phyloP scores from a whole-genome alignment of 2,888 invertebrate genomes.

The Maniola hyperantus region DNA sequence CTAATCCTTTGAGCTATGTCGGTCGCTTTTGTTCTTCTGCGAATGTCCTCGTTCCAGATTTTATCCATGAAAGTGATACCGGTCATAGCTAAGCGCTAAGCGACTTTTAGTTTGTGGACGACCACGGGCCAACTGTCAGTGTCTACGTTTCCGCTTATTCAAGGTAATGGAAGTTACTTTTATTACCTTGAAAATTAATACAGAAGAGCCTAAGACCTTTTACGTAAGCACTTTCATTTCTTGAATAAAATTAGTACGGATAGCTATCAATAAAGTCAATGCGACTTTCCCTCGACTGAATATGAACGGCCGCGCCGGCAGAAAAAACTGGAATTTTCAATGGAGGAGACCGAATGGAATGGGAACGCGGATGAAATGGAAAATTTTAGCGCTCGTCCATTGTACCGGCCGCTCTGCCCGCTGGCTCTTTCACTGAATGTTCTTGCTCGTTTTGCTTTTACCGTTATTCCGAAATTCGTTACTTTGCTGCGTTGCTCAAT shows the following conservation, averaged over 20 bases:
- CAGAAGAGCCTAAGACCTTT: no score
- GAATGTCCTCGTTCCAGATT: no score
- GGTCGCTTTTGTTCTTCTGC: no score
- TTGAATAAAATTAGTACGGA: not conserved
- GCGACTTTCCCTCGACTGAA: not conserved
- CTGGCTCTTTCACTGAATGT: not conserved
- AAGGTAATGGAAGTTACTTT: no score
- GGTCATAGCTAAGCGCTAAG: no score
- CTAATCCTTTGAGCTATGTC: no score
- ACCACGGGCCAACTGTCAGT: no score
- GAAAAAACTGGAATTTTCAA: conserved; percentile 14
- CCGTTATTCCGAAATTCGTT: conserved; percentile 5
- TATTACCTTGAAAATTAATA: no score
- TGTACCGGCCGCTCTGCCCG: not conserved
- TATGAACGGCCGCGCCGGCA: not conserved
- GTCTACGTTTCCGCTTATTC: no score
- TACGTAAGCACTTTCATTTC: not conserved
- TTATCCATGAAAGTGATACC: no score
- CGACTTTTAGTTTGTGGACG: no score
- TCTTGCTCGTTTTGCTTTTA: conserved; percentile 4
- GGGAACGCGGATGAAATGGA: conserved; percentile 57
- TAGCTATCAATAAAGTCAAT: not conserved
- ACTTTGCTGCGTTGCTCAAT: not conserved
- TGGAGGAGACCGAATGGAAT: conserved; percentile 47
- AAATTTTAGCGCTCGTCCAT: conserved; percentile 41